phyloP scores from a whole-genome alignment of 2,797 vertebrate genomes.

The Amniataba percoides region DNA sequence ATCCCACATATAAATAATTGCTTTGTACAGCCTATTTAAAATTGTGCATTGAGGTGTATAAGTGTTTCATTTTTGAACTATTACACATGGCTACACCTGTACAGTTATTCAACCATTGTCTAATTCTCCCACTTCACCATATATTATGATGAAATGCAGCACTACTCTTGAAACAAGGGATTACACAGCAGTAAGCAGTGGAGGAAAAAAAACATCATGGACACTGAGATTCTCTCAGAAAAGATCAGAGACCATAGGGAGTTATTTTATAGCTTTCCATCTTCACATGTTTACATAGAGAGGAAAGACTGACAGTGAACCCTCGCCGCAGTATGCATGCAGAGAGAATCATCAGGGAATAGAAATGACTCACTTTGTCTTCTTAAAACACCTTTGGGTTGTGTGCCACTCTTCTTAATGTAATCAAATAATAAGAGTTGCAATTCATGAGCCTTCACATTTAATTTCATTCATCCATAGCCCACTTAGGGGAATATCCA shows the following conservation, averaged over 20 bases:
- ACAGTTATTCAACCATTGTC: constrained; percentile 15
- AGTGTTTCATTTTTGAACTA: constrained; percentile 5
- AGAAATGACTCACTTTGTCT: constrained; percentile 50
- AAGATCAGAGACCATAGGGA: background rate
- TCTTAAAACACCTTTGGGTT: constrained; percentile 37
- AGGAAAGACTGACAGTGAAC: constrained; percentile 6
- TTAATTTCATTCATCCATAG: constrained; percentile 6
- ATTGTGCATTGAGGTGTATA: background rate
- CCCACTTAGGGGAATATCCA: background rate
- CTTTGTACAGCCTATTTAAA: background rate
- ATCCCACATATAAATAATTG: background rate
- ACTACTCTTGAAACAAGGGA: constrained; percentile 23
- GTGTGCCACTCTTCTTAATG: background rate
- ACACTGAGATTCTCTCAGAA: constrained; percentile 3
- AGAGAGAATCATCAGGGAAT: constrained; percentile 14
- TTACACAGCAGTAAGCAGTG: constrained; percentile 23
- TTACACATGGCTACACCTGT: background rate
- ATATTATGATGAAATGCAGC: constrained; percentile 22
- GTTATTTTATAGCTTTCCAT: constrained; percentile 27
- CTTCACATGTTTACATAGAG: background rate
- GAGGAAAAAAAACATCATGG: constrained; percentile 18
- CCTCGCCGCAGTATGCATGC: constrained; percentile 4
- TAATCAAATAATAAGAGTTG: constrained; percentile 19
- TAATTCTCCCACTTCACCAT: background rate
- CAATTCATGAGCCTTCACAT: constrained; percentile 20